A percentile compares a stretch with the other conserved stretches of the same genome.
phyloP scores from a whole-genome alignment of 1,140 invertebrate species.

The Eciton burchellii region DNA sequence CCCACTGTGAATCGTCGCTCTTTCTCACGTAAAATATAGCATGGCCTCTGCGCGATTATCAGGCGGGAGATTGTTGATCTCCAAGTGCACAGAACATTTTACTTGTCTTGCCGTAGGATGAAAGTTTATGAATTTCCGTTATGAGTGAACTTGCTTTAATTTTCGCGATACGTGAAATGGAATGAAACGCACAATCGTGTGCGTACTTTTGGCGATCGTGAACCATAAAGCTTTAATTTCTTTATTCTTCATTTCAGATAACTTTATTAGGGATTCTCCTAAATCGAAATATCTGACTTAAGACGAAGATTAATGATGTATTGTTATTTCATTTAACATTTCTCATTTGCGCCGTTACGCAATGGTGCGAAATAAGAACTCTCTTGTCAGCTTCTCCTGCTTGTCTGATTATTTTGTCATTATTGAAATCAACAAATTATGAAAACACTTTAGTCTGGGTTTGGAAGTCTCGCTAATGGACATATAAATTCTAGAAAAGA shows the following conservation, averaged over 20 bases:
- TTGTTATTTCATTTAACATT: too few species aligned
- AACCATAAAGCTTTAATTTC: background rate
- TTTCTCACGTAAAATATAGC: background rate
- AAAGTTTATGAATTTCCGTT: constrained; percentile 1
- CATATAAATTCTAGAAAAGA: background rate
- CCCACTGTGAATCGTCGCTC: background rate
- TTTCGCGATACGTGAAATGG: constrained; percentile 1
- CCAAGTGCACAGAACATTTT: background rate
- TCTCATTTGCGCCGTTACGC: too few species aligned
- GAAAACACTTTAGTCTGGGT: background rate
- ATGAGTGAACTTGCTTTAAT: constrained; percentile 7
- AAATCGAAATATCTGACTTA: too few species aligned
- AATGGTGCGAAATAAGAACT: too few species aligned
- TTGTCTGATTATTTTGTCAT: background rate
- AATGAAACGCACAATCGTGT: background rate
- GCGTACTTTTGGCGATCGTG: background rate
- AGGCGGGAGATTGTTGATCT: constrained; percentile 13
- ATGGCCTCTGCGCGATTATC: background rate
- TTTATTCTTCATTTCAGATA: background rate
- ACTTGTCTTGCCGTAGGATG: background rate
- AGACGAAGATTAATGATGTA: too few species aligned
- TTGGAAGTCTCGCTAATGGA: constrained; percentile 18
- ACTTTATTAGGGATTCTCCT: too few species aligned
- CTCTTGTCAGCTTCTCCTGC: too few species aligned
- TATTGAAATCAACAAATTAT: constrained; percentile 3